Evolutionary conservation across 1,140 invertebrate species (phyloP), one percentile per base, ranked within the genome.

Genomic region (Ruditapes philippinarum): DNA sequence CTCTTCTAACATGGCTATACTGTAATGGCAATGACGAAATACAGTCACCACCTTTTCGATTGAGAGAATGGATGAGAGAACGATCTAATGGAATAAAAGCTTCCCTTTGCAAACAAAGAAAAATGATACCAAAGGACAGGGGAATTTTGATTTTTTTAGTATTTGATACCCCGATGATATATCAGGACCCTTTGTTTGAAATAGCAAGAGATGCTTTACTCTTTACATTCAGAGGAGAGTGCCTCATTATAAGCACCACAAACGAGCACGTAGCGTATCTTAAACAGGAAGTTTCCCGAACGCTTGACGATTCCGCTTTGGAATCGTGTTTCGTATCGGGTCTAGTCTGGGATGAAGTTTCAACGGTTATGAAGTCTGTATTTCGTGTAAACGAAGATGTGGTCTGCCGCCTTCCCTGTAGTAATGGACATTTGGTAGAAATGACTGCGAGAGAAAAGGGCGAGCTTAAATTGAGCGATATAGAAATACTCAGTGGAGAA

Each of bases 401-500:
- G 9, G 31, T 84, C 49, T 84, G 65, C 38, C 33, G 42, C 12
- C 65, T 84, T 51, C 81, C 81, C 5, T 45, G 62, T n/a, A 70
- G 62, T 42, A 70, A 49, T 9, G 60, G 60, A 25, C 31, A 45
- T 2, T 68, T 65, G 28, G 79, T 38, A 40, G 79, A 84, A 22
- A 84, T 84, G 62, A 84, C 81, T 25, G 33, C n/a, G 25, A 84
- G 51, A 22, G 65, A 84, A 36, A 68, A 65, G n/a, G 28, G 40
- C 28, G 40, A 31, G 2, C 7, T 70, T 19, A 73, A 84, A 28
- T 57, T 84, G 17, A 84, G 40, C n/a, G 81, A 84, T 33, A 45
- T 84, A 49, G 60, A 73, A 17, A 84, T 84, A 42, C 12, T 84
- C 4, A 84, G 81, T 51, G 81, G 81, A 17, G 81, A 84, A n/a